Evolutionary conservation across 2,113 vertebrate species (phyloP).

Genomic region (Phrynosoma blainvillii): DNA sequence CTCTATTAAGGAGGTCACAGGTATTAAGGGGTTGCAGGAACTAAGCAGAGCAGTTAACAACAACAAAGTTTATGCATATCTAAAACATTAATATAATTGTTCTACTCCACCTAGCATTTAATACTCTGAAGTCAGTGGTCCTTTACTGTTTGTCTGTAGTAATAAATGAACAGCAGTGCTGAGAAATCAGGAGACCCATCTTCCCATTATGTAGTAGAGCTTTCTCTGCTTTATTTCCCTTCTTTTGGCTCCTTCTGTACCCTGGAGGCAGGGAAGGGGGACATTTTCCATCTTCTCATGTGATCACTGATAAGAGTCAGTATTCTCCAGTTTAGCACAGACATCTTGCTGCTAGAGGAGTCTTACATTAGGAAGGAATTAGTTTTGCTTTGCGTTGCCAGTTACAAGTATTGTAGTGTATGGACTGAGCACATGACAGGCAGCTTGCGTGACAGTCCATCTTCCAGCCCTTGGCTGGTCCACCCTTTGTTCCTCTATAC

Average conservation of each 20-base stretch:
- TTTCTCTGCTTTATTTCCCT: neutral
- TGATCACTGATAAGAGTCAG: neutral
- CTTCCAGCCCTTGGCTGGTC: neutral
- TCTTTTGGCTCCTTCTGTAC: no score
- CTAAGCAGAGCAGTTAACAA: no score
- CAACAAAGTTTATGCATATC: no score
- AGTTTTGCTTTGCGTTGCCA: neutral
- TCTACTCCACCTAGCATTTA: neutral
- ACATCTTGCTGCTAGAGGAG: neutral
- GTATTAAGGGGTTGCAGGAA: no score
- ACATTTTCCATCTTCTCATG: neutral
- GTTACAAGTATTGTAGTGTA: neutral
- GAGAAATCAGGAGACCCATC: no score
- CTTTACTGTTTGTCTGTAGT: neutral
- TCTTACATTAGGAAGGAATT: neutral
- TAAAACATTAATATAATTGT: neutral
- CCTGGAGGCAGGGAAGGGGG: neutral
- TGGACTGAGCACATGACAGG: neutral
- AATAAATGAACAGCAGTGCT: neutral
- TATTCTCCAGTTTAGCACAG: neutral
- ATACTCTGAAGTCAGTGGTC: neutral
- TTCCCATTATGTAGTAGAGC: neutral
- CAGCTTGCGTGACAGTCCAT: neutral
- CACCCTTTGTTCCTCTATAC: neutral
- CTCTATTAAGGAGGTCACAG: no score